A percentile compares a stretch with the other conserved stretches of the same genome.
phyloP scores from a whole-genome alignment of 2,888 invertebrate genomes.

The Metellina segmentata region DNA sequence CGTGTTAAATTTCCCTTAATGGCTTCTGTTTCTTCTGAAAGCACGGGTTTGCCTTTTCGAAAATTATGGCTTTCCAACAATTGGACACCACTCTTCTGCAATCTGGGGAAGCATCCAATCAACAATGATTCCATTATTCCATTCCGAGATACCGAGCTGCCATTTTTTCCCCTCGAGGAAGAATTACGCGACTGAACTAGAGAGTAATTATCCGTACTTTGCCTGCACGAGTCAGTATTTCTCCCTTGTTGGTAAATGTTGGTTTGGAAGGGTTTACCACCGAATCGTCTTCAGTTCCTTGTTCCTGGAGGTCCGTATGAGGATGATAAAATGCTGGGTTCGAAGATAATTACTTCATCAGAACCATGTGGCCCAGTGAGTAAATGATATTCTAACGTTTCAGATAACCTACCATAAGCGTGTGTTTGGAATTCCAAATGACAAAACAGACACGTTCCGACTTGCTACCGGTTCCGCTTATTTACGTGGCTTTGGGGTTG shows the following conservation, averaged over 20 bases:
- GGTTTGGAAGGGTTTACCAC: neutral
- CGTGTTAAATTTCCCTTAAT: slow-evolving; percentile 30
- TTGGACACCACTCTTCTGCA: neutral
- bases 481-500: neutral
- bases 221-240: slow-evolving; percentile 23
- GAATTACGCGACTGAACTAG: neutral
- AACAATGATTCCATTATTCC: neutral
- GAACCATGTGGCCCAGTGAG: slow-evolving; percentile 10
- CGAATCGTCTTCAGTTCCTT: neutral
- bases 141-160: neutral
- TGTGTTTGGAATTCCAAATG: slow-evolving; percentile 18
- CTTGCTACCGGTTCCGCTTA: slow-evolving; percentile 15
- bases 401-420: neutral
- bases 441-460: neutral
- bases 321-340: neutral
- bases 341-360: slow-evolving; percentile 16
- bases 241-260: neutral
- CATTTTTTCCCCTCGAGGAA: neutral
- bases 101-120: neutral
- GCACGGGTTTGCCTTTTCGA: neutral
- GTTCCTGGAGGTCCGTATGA: slow-evolving; percentile 2
- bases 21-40: neutral
- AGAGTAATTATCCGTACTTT: slow-evolving; percentile 11
- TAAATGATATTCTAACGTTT: neutral
- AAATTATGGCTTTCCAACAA: neutral